A percentile compares a stretch with the other conserved stretches of the same genome.
Evolutionary conservation across 2,888 invertebrate species (phyloP).

Genomic region (Capitulum mitella): DNA sequence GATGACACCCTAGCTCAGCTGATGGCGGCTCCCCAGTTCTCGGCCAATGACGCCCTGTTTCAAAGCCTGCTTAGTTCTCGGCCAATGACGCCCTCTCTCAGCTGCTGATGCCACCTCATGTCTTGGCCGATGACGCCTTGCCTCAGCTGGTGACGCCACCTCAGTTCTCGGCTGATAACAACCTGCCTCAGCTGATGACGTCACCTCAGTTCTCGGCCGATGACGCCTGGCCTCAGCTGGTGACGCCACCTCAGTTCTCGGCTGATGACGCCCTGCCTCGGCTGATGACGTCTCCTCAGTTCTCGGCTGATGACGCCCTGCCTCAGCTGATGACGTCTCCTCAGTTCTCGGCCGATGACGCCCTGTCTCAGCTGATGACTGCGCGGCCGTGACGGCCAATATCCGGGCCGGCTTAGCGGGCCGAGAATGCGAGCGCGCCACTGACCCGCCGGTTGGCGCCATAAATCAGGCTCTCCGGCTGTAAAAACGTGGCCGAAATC

Average conservation of each 20-base stretch:
- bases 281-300: too few species aligned
- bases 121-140: not conserved
- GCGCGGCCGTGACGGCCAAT: not conserved
- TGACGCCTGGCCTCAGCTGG: not conserved
- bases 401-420: not conserved
- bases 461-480: not conserved
- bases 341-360: not conserved
- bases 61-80: not conserved
- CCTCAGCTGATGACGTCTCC: not conserved
- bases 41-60: not conserved
- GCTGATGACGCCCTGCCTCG: not conserved
- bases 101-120: too few species aligned
- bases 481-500: not conserved
- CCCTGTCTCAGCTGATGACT: not conserved
- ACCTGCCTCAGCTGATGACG: too few species aligned
- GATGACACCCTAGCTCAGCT: too few species aligned
- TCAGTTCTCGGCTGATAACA: too few species aligned
- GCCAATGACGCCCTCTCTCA: too few species aligned
- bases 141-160: not conserved
- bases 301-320: too few species aligned
- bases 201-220: too few species aligned
- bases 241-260: not conserved
- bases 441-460: not conserved
- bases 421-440: constrained; percentile 6
- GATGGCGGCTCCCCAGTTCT: too few species aligned